Evolutionary conservation across 1,140 invertebrate species (phyloP), one percentile per base, ranked within the genome.

Genomic region (Drosophila lowei): DNA sequence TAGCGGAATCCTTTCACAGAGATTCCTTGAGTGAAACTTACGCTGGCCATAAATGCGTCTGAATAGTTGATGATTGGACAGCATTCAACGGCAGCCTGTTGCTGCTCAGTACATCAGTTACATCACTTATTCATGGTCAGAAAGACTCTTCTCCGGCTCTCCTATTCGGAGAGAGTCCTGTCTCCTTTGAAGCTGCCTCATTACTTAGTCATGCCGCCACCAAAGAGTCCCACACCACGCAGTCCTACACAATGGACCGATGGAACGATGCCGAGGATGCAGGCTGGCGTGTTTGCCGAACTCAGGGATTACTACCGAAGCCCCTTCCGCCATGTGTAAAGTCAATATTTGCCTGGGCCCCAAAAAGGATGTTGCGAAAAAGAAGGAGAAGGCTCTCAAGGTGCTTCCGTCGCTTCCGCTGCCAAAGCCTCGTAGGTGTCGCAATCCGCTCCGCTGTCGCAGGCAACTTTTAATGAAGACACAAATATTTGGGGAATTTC

Each of bases 61-160:
- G 18, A 85, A 84, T 86, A 86, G 73, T 84, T 86, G 57, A 86
- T 86, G 72, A 66, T 72, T 47, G 23, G 23, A 44, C 1, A 13
- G 61, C 38, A 44, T 70, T 70, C 61, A 48, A 38, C 56, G 59
- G 41, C 71, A 59, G 72, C 72, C 72, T 75, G 72, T 75, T 75
- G 71, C 72, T 67, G 25, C 53, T 61, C 13, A 75, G 44, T 75
- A 62, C 55, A 75, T 75, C 49, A 75, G 50, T 75, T 75, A 62
- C 55, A 75, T 75, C 49, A 75, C 55, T 75, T 75, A 75, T 75
- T 75, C 55, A 75, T 75, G 72, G 16, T 23, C 46, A 34, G 47
- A n/a, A 50, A 25, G n/a, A 16, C 13, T 21, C 41, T 9, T 41
- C 4, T 8, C 3, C 21, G 13, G 2, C 25, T 11, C 50, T 9